A percentile compares a stretch with the other conserved stretches of the same genome.
These are phyloP conservation scores for Ectropis crepuscularia DNA, from an alignment of 2,888 invertebrate genomes.

Conservation along the genomic window DNA sequence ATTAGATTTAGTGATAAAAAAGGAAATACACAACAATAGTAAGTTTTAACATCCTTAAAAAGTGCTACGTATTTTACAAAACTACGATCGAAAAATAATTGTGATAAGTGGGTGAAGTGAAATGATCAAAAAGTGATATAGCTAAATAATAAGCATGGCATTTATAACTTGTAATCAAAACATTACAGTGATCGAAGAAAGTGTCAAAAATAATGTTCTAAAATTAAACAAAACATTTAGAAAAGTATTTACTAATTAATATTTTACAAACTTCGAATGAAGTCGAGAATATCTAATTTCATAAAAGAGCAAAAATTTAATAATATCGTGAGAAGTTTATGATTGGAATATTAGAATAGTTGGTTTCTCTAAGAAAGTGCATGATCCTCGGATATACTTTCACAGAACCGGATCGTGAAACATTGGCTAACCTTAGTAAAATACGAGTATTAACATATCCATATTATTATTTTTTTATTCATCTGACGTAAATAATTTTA, in stretches of 20 bases:
- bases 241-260: too few species aligned
- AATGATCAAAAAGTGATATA: constrained; percentile 1
- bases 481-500: too few species aligned
- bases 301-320: neutral
- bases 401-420: constrained; percentile 25
- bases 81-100: constrained; percentile 7
- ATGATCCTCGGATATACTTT: constrained; percentile 40
- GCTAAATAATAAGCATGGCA: constrained; percentile 7
- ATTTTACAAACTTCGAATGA: too few species aligned
- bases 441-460: neutral
- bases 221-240: too few species aligned
- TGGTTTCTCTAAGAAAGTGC: constrained; percentile 32
- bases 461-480: neutral
- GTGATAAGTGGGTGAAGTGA: constrained; percentile 33
- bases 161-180: neutral
- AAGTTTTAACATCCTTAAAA: constrained; percentile 56
- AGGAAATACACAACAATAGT: constrained; percentile 64
- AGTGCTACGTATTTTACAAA: constrained; percentile 37
- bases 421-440: neutral
- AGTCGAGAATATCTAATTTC: too few species aligned
- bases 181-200: too few species aligned
- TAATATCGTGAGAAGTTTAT: neutral
- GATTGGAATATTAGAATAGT: constrained; percentile 5
- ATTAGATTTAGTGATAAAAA: constrained; percentile 62
- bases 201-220: too few species aligned